Evolutionary conservation across 35 echinoderm and acorn worm species (phyloP), one percentile per base, ranked within the genome.

Genomic region (Lytechinus pictus): DNA sequence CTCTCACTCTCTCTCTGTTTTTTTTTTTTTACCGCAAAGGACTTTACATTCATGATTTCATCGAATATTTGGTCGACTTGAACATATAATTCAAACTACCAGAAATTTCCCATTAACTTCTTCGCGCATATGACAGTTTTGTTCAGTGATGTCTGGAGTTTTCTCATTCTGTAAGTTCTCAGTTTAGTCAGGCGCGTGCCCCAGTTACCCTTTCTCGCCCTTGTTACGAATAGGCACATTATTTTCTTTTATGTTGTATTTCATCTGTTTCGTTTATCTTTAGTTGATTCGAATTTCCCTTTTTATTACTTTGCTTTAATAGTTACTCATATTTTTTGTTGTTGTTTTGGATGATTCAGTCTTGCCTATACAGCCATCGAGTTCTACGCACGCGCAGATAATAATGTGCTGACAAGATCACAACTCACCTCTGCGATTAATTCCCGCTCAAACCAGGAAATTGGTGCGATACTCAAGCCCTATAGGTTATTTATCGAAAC

Each of bases 331-430:
- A 79, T 79, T 79, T 12, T 79, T 16, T 79, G 16, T 79, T n/a
- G 2, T 19, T 79, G 8, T 19, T 79, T 79, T 24, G 66, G 21
- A 79, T 24, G n/a, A 7, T n/a, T n/a, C n/a, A 79, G 92, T 28
- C 92, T 55, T 28, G 29, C 55, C 54, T 93, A 93, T 28, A 93
- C 92, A 9, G n/a, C 52, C 9, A 27, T 93, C 54, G 92, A 93
- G 11, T 93, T 93, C 24, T 93, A 14, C 54, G 54, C 28, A 10
- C 92, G 92, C 52, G 92, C 92, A 54, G 92, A 93, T 9, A 19
- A 44, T 12, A 27, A 53, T 28, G 53, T 93, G 53, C 12, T 93
- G 27, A 55, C 92, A 9, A 10, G 11, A 57, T 55, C 52, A 10
- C 52, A 93, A 93, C 27, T 93, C 19, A 54, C 4, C 4, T 53